Base-by-base conservation (phyloP, 2,888 invertebrate genomes). In the Gandaritis pyraliata region DNA sequence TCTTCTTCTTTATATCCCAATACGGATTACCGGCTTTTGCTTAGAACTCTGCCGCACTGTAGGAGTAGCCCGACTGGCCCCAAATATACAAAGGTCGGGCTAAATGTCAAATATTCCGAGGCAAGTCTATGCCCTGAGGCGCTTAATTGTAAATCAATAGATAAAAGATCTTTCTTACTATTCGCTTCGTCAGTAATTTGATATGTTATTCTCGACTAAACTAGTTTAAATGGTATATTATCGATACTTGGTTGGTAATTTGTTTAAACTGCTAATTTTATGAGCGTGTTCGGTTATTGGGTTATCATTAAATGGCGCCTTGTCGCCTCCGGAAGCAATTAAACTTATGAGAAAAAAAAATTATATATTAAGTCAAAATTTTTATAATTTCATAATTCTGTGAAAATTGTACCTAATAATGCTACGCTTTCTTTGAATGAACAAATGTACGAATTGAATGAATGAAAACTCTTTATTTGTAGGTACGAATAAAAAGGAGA, bases 31-130 rank as follows among this genome's bases (percentile, higher is more conserved):
- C 38, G 38, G 38, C 11, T 61, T 79, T 76, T 76, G 76, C 18
- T 29, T 8, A 36, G 18, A 62, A 23, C 18, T 3, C 18, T 18
- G 29, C 16, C 10, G 1, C 41, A 11, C 46, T 51, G 53, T 53
- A 61, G 57, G 61, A 62, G 50, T 58, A 63, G 47, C 54, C 46
- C 33, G 29, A 70, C 75, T 73, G 73, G 76, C 79, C 82, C 88
- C 82, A 85, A 85, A 84, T 53, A 80, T 76, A 77, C 76, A 89
- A 86, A 89, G 89, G 89, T 90, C 89, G 82, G 85, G 86, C 85
- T 85, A 88, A 89, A 90, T 90, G 89, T 89, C 89, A 90, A 83
- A 82, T 73, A 76, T 77, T 69, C 73, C 85, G 82, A 86, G 83
- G 82, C 82, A 72, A 76, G 75, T 73, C 77, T 76, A 73, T 70